These are phyloP conservation scores for Leptonema lineaticorne DNA, from an alignment of 1,140 invertebrate genomes.

Conservation along the genomic window DNA sequence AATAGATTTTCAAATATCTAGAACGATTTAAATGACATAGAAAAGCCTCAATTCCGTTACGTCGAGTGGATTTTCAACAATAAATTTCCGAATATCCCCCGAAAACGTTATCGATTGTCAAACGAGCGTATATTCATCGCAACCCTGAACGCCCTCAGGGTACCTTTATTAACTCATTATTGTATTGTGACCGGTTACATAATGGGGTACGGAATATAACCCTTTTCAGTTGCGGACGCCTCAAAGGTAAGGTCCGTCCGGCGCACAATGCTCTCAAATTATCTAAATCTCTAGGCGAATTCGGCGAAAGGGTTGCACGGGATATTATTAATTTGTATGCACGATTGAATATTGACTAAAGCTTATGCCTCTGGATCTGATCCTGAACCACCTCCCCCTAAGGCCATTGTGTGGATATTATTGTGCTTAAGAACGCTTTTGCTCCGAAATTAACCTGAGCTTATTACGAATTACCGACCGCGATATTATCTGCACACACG, in stretches of 20 bases:
- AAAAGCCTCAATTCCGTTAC: no score
- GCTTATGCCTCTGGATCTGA: constrained; percentile 6
- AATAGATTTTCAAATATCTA: no score
- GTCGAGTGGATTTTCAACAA: no score
- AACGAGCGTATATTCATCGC: no score
- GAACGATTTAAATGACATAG: no score
- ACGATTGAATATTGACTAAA: constrained; percentile 41
- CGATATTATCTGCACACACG: constrained; percentile 3
- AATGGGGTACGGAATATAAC: constrained; percentile 30
- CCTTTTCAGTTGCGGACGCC: constrained; percentile 36
- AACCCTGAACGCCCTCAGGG: constrained; percentile 32
- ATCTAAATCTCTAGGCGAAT: constrained; percentile 32
- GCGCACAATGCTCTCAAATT: constrained; percentile 31
- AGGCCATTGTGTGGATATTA: constrained; percentile 22
- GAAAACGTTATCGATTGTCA: neutral
- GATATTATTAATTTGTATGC: constrained; percentile 39
- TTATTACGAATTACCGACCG: constrained; percentile 11
- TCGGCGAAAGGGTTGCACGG: constrained; percentile 34
- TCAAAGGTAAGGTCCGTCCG: constrained; percentile 27
- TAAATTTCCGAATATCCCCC: no score
- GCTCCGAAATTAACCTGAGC: constrained; percentile 19
- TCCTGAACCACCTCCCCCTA: neutral
- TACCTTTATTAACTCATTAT: constrained; percentile 40
- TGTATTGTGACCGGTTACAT: constrained; percentile 37
- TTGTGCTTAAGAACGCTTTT: constrained; percentile 15